Base-by-base conservation (phyloP, 2,888 invertebrate species). In the Drosophila affinis region DNA sequence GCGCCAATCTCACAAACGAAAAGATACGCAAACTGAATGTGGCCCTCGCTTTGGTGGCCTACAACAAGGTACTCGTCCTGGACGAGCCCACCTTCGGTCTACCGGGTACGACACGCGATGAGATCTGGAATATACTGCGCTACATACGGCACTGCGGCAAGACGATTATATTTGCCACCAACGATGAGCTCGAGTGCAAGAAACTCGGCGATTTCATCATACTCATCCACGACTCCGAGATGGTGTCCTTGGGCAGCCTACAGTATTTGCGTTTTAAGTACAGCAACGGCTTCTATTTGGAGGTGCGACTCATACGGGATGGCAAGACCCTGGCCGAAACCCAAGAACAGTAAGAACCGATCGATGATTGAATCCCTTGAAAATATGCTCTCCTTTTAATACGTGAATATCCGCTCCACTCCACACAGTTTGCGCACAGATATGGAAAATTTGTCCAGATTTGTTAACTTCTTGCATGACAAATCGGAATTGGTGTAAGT, bases 171-270 rank as follows among this genome's bases (percentile, higher is more conserved):
- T 93, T 97, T 75, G 96, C 97, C 24, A 96, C 96, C 57, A 95
- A 95, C 91, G 96, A 96, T 90, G 96, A 96, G 95, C 94, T 95
- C 87, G 97, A 97, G 92, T 96, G 96, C 91, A 96, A 96, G 92
- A 95, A 95, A 48, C 92, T 97, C 9, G 96, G 96, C 90, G 95
- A 96, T 17, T 93, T 96, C 24, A 93, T 96, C 77, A 95, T 95
- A 53, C 95, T 96, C 60, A 96, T 96, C 95, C 96, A 96, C 76
- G 94, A 95, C 84, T 96, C 96, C 1, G 93, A 94, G 76, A 95
- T 96, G 91, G 93, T 94, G 80, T 95, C 95, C 70, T 92, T 95
- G 45, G 96, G 96, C 57, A 95, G 95, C 27, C 94, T 95, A 70
- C 95, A 96, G 72, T 94, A 96, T 88, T 92, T 97, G 61, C 96